Evolutionary conservation across 2,797 vertebrate species (phyloP), one percentile per base, ranked within the genome.

Genomic region (Mormyrus hasselquistii): DNA sequence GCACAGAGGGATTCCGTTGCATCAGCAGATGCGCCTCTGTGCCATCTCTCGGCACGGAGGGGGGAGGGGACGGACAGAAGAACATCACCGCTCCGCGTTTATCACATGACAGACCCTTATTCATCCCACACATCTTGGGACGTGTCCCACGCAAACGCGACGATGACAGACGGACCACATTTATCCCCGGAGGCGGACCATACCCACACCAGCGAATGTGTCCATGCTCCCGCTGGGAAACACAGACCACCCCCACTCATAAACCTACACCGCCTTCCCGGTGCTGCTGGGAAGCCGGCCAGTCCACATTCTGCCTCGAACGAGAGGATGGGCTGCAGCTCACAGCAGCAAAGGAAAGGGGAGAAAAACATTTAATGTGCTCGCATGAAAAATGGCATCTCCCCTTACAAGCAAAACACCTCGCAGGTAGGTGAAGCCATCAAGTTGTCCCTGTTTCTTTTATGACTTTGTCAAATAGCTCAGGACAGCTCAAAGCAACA

Each of bases 361-460:
- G 9, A 10, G 22, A 10, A 22, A 41, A 6, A 29, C 25, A 34
- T 34, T 29, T 34, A 44, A 65, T 47, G 41, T 25, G 10, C 38
- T 44, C 1, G 9, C 57, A 65, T 65, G 86, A 49, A 65, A 65
- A 69, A 89, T 62, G 87, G 88, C 90, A 92, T 94, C 89, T 49
- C 91, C 62, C 22, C 12, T 29, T 34, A 22, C 5, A 79, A 79
- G n/a, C 47, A 79, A 79, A 88, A 88, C 65, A 47, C 25, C 34
- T 41, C 38, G 16, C 29, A 41, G 73, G 41, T n/a, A 79, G 73
- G 25, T 19, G 73, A 44, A 41, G 73, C 73, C 73, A 79, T 79
- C 6, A 79, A 79, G 14, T 7, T 44, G 38, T 79, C 14, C 38
- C 19, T 0, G 2, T 38, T 38, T 73, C 16, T 29, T 76, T 44